These are phyloP conservation scores for Anarhynchus alexandrinus DNA, from an alignment of 2,113 vertebrate genomes.

Conservation along the genomic window DNA sequence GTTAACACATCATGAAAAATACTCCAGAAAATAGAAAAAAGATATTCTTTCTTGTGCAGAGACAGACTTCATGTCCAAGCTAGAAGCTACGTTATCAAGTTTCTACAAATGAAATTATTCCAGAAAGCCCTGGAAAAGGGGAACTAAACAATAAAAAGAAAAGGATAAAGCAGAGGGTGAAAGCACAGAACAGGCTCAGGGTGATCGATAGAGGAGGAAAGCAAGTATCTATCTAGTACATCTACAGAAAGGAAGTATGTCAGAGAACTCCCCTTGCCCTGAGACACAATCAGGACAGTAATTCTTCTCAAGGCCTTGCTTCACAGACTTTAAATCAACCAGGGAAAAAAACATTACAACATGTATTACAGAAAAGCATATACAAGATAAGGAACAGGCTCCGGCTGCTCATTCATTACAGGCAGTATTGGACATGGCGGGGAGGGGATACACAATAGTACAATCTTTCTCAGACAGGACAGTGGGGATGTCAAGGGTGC, in stretches of 20 bases:
- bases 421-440: accelerated
- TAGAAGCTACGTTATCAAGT: neutral
- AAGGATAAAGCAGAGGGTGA: neutral
- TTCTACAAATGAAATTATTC: neutral
- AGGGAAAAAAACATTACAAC: neutral
- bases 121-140: neutral
- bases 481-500: accelerated
- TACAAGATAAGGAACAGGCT: neutral
- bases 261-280: neutral
- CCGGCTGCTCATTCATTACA: accelerated
- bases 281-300: neutral
- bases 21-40: neutral
- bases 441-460: accelerated
- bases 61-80: neutral
- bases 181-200: neutral
- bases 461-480: neutral
- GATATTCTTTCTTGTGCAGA: neutral
- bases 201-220: neutral
- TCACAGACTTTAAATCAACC: neutral
- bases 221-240: neutral
- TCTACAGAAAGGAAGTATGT: neutral
- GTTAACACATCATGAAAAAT: neutral
- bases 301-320: neutral
- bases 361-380: neutral
- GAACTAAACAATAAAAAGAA: neutral